These are phyloP conservation scores for Hirudo medicinalis DNA, from an alignment of 1,140 invertebrate genomes.

Conservation along the genomic window DNA sequence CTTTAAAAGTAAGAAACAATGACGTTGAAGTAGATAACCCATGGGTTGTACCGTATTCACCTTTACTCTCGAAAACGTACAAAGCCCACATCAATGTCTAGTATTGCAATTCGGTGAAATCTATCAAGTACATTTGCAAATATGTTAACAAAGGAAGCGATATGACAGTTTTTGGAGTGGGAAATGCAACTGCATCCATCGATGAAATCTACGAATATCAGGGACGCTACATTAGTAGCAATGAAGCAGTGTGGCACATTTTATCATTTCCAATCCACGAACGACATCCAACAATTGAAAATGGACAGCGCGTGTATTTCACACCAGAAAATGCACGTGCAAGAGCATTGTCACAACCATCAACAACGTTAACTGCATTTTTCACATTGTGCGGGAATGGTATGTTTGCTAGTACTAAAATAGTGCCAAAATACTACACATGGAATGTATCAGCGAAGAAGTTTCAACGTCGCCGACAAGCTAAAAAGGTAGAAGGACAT, in stretches of 20 bases:
- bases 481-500: not conserved
- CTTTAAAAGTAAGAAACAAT: slow-evolving; percentile 10
- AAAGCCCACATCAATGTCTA: slow-evolving; percentile 26
- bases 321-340: slow-evolving; percentile 23
- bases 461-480: slow-evolving; percentile 6
- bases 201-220: slow-evolving; percentile 22
- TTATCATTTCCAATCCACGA: slow-evolving; percentile 35
- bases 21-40: slow-evolving; percentile 23
- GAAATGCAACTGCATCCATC: slow-evolving; percentile 18
- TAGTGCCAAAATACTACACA: slow-evolving; percentile 33
- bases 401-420: slow-evolving; percentile 30
- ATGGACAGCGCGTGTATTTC: slow-evolving; percentile 41
- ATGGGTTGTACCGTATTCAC: slow-evolving; percentile 27
- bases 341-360: slow-evolving; percentile 28
- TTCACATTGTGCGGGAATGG: slow-evolving; percentile 35
- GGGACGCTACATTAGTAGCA: slow-evolving; percentile 30
- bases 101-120: slow-evolving; percentile 24
- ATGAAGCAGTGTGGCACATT: slow-evolving; percentile 31
- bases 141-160: no score
- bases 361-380: slow-evolving; percentile 40
- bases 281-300: slow-evolving; percentile 37
- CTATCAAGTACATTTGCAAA: slow-evolving; percentile 27
- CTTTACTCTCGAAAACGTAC: slow-evolving; percentile 19
- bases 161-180: slow-evolving; percentile 24
- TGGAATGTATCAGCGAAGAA: slow-evolving; percentile 25